Evolutionary conservation across 2,113 vertebrate species (phyloP), one percentile per base, ranked within the genome.

Genomic region (Setophaga kirtlandii): DNA sequence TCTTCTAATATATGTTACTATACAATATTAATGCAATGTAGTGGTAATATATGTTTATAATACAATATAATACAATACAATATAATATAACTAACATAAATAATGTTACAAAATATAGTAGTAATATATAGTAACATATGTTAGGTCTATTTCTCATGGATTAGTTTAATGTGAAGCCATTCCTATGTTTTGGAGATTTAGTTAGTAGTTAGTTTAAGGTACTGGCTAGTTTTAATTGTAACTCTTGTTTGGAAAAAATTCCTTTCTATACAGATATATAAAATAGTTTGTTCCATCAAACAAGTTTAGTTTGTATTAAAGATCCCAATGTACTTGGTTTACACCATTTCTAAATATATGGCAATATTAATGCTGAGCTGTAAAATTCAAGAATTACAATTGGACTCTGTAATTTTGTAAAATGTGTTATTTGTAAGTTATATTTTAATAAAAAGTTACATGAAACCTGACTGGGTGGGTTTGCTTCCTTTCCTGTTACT

Each of bases 341-440:
- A 98, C 98, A 98, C 97, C 98, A 98, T 99, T 99, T 99, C 98
- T 99, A 99, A 98, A 98, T 98, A 98, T 98, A 98, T 98, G 96
- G 97, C 98, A 97, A 98, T 98, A 98, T 98, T 98, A 98, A 98
- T 98, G 97, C 98, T 93, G 97, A 99, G 98, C 98, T 98, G 97
- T 98, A 98, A 96, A 97, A 46, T 67, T 98, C 98, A 98, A 98
- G 97, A 98, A 99, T 99, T 99, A 99, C 99, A 98, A 99, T 98
- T 98, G 98, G 98, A 98, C 97, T 98, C 98, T 98, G 98, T 98
- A 98, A 98, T 99, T 99, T 97, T 96, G 92, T 94, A 91, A 94
- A 33, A 21, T n/a, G 5, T 30, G 28, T 59, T 52, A 46, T 67
- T 75, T 82, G 5, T 39, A 46, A 39, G 55, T 30, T 6, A 5